Evolutionary conservation across 2,113 vertebrate genomes (phyloP).

Genomic region (Microtus pennsylvanicus): DNA sequence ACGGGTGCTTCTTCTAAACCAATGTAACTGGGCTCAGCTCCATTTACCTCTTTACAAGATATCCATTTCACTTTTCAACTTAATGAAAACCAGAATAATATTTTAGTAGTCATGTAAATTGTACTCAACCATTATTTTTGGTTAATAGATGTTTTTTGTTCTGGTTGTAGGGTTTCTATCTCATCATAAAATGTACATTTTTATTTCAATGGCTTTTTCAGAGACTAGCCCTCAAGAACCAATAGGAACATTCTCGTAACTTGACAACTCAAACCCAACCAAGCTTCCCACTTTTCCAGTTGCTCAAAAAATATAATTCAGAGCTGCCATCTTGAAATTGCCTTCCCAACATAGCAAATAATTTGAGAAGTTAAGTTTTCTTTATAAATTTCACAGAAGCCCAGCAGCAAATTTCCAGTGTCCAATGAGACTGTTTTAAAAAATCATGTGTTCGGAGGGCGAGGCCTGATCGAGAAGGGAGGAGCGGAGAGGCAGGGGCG

Average conservation of each 20-base stretch:
- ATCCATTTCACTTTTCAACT: constrained; percentile 79
- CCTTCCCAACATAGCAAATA: constrained; percentile 64
- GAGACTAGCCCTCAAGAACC: constrained; percentile 64
- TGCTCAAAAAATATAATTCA: constrained; percentile 69
- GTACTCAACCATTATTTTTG: constrained; percentile 78
- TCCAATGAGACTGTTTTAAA: neutral
- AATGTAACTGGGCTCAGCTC: constrained; percentile 77
- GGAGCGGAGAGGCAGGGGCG: too few relatives aligned
- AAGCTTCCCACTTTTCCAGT: constrained; percentile 60
- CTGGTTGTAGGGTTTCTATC: constrained; percentile 76
- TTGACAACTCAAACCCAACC: constrained; percentile 59
- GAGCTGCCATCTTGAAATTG: constrained; percentile 77
- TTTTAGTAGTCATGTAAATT: constrained; percentile 84
- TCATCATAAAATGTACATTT: constrained; percentile 82
- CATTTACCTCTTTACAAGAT: constrained; percentile 74
- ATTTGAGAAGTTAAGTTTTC: constrained; percentile 75
- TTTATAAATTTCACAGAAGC: constrained; percentile 57
- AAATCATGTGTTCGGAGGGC: too few relatives aligned
- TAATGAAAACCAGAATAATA: constrained; percentile 74
- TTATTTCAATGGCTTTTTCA: constrained; percentile 76
- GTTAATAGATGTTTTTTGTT: constrained; percentile 79
- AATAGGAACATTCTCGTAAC: constrained; percentile 75
- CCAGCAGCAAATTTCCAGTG: neutral
- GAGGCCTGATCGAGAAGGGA: too few relatives aligned
- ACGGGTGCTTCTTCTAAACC: constrained; percentile 75